Conservation (phyloP, 2,888 invertebrate genomes). For the Willowsia nigromaculata region DNA sequence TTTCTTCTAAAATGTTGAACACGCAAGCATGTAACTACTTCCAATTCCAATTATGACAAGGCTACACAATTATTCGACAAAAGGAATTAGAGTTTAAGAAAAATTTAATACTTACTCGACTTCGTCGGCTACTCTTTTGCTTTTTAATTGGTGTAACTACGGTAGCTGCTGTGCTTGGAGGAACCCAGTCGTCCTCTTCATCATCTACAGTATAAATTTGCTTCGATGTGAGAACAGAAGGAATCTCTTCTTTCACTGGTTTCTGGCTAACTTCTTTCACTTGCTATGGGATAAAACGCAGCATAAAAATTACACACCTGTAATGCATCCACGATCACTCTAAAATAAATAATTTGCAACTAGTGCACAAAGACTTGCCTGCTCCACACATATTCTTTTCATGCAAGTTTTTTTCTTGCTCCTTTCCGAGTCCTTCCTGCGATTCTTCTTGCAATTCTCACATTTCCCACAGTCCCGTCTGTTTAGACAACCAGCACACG, state of each 20-base stretch:
- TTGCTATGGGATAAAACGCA: not conserved
- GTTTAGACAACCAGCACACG: conserved; percentile 87
- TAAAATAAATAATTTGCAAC: not conserved
- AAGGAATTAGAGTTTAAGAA: not conserved
- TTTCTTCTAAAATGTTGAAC: conserved; percentile 53
- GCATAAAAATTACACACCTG: too few relatives aligned
- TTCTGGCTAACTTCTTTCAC: conserved; percentile 33
- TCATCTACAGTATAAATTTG: conserved; percentile 62
- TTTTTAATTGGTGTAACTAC: conserved; percentile 1
- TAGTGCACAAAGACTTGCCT: conserved; percentile 39
- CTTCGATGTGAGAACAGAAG: conserved; percentile 35
- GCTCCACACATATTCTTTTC: conserved; percentile 55
- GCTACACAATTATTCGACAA: not conserved
- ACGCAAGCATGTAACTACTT: too few relatives aligned
- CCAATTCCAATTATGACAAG: not conserved
- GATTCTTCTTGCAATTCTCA: conserved; percentile 83
- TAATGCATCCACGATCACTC: not conserved
- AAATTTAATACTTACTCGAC: conserved; percentile 20
- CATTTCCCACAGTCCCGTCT: conserved; percentile 87
- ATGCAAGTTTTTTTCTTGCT: conserved; percentile 63
- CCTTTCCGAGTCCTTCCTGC: conserved; percentile 50
- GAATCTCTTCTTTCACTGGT: conserved; percentile 38
- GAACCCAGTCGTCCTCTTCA: conserved; percentile 78
- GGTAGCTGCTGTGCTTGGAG: conserved; percentile 17
- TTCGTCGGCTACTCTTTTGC: conserved; percentile 50